Evolutionary conservation across 1,140 invertebrate species (phyloP), one percentile per base, ranked within the genome.

Genomic region (Whitmania pigra): DNA sequence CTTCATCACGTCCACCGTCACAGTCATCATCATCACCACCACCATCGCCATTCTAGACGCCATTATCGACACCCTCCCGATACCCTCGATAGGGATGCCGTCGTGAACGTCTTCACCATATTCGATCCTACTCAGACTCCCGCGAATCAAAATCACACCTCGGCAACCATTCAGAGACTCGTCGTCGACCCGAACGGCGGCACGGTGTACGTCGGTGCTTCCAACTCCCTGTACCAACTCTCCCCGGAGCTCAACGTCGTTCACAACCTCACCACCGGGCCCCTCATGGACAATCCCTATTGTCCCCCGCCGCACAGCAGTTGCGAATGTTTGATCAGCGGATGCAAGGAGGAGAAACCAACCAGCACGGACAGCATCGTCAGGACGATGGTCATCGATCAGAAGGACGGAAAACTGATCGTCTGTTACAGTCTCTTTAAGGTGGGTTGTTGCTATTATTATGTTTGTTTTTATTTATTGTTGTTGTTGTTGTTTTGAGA

Each of bases 341-440:
- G 22, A 29, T 71, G 40, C 68, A 67, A 72, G 2, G 40, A 73
- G 25, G 54, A 31, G 27, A 54, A 73, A 27, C 88, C 87, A 49
- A 87, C 88, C 76, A 86, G 86, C 2, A 92, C 90, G 17, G 89
- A 96, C 83, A 97, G 94, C 83, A 88, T 91, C 75, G 97, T 96
- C 84, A 98, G 97, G 83, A 93, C 92, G 53, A 84, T 99, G 74
- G 89, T 97, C 53, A 93, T 97, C 75, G 92, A 97, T 84, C 92
- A 94, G 78, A 88, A 88, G 9, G 89, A 90, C 70, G 89, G 90
- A 25, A 85, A 89, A 40, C 84, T 98, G n/a, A 94, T 98, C 75
- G 88, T 88, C 7, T 98, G 95, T 83, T 93, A 93, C 17, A 92
- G 90, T 75, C 83, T 97, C 43, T 92, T 90, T 75, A 40, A 71